Base-by-base conservation (phyloP, 2,888 invertebrate genomes). In the Copidosoma aretas region DNA sequence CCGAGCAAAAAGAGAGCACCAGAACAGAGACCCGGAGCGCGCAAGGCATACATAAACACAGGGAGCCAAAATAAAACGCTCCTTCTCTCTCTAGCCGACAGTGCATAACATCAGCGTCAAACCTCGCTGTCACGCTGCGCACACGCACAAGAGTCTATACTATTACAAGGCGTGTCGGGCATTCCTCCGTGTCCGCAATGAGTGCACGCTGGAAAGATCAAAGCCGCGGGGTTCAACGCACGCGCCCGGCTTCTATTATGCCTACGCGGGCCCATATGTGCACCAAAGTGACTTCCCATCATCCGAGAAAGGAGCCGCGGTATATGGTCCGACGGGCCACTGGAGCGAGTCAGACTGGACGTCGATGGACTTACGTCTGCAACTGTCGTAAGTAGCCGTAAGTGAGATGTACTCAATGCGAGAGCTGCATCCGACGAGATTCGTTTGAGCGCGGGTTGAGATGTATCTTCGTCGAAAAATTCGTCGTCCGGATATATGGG, bases 191-290 rank as follows among this genome's bases (percentile, higher is more conserved):
- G 43, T 17, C 43, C 14, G 14, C 43, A 12, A 3, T 17, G 12
- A 46, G 43, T 15, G 43, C 3, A 17, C 15, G 43, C 17, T 3
- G 49, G 32, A 51, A 68, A 68, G 64, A 68, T 68, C 64, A 64
- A 68, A 68, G 68, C 60, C 64, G 57, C 61, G 43, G 67, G 43
- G 60, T 67, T 67, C 60, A 60, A 60, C 57, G 68, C 25, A 49
- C 59, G 59, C 52, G 22, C 59, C 14, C 43, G 43, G 43, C 41
- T 64, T 59, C 59, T 58, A 52, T 24, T 17, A 15, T 17, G 43
- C 43, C 43, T 46, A 15, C 43, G 3, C 12, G 14, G 8, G 12
- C 12, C 4, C 17, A 46, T 14, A 12, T 46, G 15, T 12, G 17
- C 12, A 1, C 43, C 43, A 46, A 46, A 46, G 17, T 46, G 43